Conservation (phyloP, 2,888 invertebrate genomes). For the Ormyrus rosae region DNA sequence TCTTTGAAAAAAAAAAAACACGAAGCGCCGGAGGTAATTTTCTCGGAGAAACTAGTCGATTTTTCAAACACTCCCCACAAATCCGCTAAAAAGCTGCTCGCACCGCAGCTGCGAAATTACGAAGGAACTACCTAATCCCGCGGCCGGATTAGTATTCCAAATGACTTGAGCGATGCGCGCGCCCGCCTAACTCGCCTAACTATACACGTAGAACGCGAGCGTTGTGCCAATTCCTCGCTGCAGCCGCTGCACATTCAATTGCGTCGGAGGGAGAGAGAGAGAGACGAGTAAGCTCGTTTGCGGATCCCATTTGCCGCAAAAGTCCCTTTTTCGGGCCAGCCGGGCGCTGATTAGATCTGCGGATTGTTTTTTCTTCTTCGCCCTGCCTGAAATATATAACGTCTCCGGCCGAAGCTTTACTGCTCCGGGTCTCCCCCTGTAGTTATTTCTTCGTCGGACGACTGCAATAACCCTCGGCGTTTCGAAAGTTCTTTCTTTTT, state of each 20-base stretch:
- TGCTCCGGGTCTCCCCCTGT: too few species aligned
- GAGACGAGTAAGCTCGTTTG: slow-evolving; percentile 28
- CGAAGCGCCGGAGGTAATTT: too few species aligned
- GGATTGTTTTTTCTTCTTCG: background rate
- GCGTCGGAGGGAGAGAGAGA: background rate
- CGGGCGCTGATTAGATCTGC: background rate
- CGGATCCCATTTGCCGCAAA: slow-evolving; percentile 31
- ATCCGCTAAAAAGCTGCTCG: too few species aligned
- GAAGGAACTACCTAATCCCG: slow-evolving; percentile 35
- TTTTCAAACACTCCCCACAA: too few species aligned
- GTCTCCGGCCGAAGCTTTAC: too few species aligned
- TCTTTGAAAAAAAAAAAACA: too few species aligned
- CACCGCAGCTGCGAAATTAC: slow-evolving; percentile 17
- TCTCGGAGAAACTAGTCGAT: too few species aligned
- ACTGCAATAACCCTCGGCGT: too few species aligned
- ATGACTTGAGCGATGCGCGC: slow-evolving; percentile 39
- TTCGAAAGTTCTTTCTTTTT: too few species aligned
- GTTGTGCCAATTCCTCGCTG: background rate
- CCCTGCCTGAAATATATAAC: slow-evolving; percentile 66
- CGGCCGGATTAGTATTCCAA: slow-evolving; percentile 43
- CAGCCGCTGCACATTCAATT: background rate
- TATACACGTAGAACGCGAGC: background rate
- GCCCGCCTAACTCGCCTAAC: background rate
- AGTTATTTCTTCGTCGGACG: too few species aligned
- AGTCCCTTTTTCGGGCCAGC: slow-evolving; percentile 9